These are phyloP conservation scores for Lutjanus campechanus DNA, from an alignment of 2,797 vertebrate species.

Conservation along the genomic window DNA sequence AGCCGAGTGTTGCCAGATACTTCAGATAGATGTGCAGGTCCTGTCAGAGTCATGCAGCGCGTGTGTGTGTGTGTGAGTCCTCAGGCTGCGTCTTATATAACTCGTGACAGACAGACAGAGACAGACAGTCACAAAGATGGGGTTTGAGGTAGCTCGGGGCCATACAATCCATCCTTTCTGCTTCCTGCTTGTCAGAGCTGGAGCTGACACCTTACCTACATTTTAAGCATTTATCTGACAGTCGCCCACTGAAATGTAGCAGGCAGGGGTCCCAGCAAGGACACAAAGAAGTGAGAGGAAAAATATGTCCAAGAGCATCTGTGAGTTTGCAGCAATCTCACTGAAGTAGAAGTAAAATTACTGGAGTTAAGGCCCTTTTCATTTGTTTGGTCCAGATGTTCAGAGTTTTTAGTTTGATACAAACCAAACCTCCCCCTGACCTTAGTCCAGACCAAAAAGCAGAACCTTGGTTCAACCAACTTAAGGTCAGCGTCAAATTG, in stretches of 20 bases:
- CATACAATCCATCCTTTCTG: conserved; percentile 2
- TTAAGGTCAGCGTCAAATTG: too few relatives aligned
- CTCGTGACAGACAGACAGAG: conserved; percentile 40
- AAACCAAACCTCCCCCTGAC: too few relatives aligned
- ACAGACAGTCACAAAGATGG: conserved; percentile 44
- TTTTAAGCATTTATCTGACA: conserved; percentile 22
- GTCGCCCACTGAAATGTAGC: conserved; percentile 1
- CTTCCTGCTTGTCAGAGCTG: conserved; percentile 32
- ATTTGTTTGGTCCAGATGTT: too few relatives aligned
- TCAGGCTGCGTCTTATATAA: conserved; percentile 55
- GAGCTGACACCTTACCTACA: neutral
- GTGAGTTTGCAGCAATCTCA: neutral
- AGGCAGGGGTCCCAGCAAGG: neutral
- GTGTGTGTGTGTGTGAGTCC: conserved; percentile 8
- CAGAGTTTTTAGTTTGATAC: too few relatives aligned
- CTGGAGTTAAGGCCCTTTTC: neutral
- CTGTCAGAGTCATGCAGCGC: conserved; percentile 37
- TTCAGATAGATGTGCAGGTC: conserved; percentile 43
- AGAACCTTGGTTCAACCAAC: too few relatives aligned
- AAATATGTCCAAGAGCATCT: neutral
- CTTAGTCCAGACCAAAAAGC: too few relatives aligned
- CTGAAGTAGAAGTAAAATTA: neutral
- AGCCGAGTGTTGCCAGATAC: conserved; percentile 33
- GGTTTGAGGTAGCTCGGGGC: conserved; percentile 6
- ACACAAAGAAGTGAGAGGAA: neutral